Evolutionary conservation across 1,140 invertebrate species (phyloP), one percentile per base, ranked within the genome.

Genomic region (Dendroctonus valens): DNA sequence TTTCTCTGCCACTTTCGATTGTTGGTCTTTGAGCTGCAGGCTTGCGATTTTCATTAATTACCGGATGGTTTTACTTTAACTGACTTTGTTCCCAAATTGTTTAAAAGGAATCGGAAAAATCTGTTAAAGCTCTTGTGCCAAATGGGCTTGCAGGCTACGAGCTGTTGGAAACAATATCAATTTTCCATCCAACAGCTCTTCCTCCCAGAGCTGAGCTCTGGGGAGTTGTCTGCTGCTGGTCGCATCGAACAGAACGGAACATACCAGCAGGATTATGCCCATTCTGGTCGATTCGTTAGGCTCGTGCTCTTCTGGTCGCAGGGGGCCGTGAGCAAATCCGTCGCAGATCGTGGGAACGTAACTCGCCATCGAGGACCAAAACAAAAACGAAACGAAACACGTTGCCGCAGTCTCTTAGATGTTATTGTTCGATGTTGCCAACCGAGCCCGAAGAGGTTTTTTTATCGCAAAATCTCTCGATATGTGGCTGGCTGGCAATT

Each of bases 331-430:
- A 63, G 68, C 68, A 38, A 69, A 69, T 60, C 68, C 55, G 62
- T 69, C 68, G 68, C 68, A 61, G 68, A 69, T 69, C 68, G 68
- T 69, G 68, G 68, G 68, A 69, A 69, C 68, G 62, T 64, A 69
- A 64, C 60, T 59, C 40, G 41, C 60, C 48, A 68, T 49, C 65
- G 59, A 41, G 53, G 53, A 61, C 59, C 58, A 67, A 63, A 68
- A 68, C 67, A 68, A 68, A 68, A 68, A 68, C 60, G 66, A 62
- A 64, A 65, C 62, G 68, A 61, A 59, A 41, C 14, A 38, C 26
- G 41, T 39, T 6, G 26, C 41, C 57, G 57, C 57, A 41, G 54
- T n/a, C 40, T 44, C 38, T 40, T 39, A 37, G 40, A 44, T 14
- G 40, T 42, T 14, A 7, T 15, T 58, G 54, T 6, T 58, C 54